A percentile compares a stretch with the other conserved stretches of the same genome.
phyloP scores from a whole-genome alignment of 2,888 invertebrate species.

The Argyra leucocephala region DNA sequence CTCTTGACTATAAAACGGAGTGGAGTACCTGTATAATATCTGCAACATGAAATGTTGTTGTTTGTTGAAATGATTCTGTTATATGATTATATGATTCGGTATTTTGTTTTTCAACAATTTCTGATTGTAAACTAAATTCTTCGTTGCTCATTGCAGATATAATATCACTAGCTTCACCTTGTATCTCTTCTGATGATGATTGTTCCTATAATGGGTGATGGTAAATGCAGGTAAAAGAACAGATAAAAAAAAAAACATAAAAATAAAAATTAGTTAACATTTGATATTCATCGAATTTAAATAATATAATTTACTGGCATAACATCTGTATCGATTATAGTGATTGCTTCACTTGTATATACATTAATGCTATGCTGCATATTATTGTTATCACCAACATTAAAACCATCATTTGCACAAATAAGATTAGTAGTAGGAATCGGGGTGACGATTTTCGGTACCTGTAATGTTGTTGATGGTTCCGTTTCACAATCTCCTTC shows the following conservation, averaged over 20 bases:
- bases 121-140: slow-evolving; percentile 61
- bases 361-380: slow-evolving; percentile 28
- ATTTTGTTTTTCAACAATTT: slow-evolving; percentile 49
- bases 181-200: slow-evolving; percentile 38
- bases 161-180: slow-evolving; percentile 47
- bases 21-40: slow-evolving; percentile 40
- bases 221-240: slow-evolving; percentile 11
- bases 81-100: slow-evolving; percentile 27
- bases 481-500: slow-evolving; percentile 21
- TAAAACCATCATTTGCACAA: not conserved
- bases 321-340: slow-evolving; percentile 55
- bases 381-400: not conserved
- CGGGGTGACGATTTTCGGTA: slow-evolving; percentile 32
- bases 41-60: slow-evolving; percentile 30
- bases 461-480: slow-evolving; percentile 14
- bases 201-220: slow-evolving; percentile 38
- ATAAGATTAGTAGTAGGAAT: not conserved
- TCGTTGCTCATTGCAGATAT: slow-evolving; percentile 57
- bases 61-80: slow-evolving; percentile 18
- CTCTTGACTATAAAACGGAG: not conserved
- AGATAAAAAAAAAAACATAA: slow-evolving; percentile 9
- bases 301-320: slow-evolving; percentile 39
- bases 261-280: slow-evolving; percentile 7
- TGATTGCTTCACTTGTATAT: slow-evolving; percentile 50
- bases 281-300: not conserved